phyloP scores from a whole-genome alignment of 1,140 invertebrate genomes.

The Chrysopa pallens region DNA sequence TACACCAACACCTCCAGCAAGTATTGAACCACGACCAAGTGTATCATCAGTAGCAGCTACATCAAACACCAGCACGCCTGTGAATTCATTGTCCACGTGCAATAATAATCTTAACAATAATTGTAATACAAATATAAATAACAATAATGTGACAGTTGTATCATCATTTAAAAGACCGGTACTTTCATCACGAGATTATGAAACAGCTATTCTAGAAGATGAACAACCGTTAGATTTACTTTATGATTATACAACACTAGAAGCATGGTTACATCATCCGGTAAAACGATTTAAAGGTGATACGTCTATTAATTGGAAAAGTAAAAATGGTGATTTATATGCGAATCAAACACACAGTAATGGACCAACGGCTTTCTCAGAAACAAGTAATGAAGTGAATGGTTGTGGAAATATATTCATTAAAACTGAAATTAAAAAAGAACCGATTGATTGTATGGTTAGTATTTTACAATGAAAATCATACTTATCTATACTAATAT shows the following conservation, averaged over 20 bases:
- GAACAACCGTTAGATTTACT: conserved; percentile 63
- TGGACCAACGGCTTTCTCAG: conserved; percentile 12
- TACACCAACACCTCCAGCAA: conserved; percentile 12
- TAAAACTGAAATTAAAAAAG: conserved; percentile 28
- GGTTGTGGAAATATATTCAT: conserved; percentile 8
- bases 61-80: conserved; percentile 6
- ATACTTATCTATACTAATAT: no score
- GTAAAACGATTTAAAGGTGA: conserved; percentile 63
- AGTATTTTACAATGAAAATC: not conserved
- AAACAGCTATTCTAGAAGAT: conserved; percentile 50
- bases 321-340: conserved; percentile 29
- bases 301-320: conserved; percentile 12
- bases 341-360: conserved; percentile 37
- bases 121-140: not conserved
- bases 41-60: conserved; percentile 7
- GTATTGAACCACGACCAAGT: conserved; percentile 6
- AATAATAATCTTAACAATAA: not conserved
- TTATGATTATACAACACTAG: conserved; percentile 71
- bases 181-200: conserved; percentile 49
- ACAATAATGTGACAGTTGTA: conserved; percentile 11
- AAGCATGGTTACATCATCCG: conserved; percentile 76
- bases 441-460: conserved; percentile 12
- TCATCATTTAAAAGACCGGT: conserved; percentile 42
- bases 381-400: conserved; percentile 10
- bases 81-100: not conserved